A percentile compares a stretch with the other conserved stretches of the same genome.
These are phyloP conservation scores for Sinodicranocentrus sp. DNA, from an alignment of 2,888 invertebrate genomes.

Conservation along the genomic window DNA sequence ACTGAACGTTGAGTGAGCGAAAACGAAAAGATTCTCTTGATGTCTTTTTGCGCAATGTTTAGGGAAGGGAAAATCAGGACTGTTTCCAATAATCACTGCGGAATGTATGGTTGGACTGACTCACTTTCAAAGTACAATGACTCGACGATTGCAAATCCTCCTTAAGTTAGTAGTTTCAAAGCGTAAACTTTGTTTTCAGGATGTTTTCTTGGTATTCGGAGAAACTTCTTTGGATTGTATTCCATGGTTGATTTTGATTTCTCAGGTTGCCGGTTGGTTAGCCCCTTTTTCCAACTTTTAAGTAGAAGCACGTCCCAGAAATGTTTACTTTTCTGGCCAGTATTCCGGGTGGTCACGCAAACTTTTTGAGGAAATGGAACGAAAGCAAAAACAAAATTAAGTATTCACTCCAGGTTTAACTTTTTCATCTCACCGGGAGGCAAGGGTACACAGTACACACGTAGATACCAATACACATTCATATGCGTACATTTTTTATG, in stretches of 20 bases:
- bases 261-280: neutral
- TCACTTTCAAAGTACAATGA: neutral
- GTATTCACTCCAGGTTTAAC: slow-evolving; percentile 46
- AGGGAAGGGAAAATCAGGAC: too few species aligned
- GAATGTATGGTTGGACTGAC: too few species aligned
- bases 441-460: neutral
- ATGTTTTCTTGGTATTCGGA: neutral
- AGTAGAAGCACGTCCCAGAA: slow-evolving; percentile 28
- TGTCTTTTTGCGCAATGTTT: too few species aligned
- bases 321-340: slow-evolving; percentile 37
- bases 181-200: neutral
- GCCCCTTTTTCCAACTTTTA: neutral
- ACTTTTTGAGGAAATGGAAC: slow-evolving; percentile 12
- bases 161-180: neutral
- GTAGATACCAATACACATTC: neutral
- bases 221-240: too few species aligned
- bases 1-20: too few species aligned
- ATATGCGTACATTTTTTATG: neutral
- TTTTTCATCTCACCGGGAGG: slow-evolving; percentile 36
- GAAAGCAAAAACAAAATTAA: slow-evolving; percentile 33
- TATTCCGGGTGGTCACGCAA: slow-evolving; percentile 63
- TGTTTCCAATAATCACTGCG: too few species aligned
- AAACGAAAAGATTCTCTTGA: too few species aligned
- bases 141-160: neutral
- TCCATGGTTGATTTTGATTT: neutral